These are phyloP conservation scores for Periphyllus acericola DNA, from an alignment of 2,888 invertebrate genomes.

Conservation along the genomic window DNA sequence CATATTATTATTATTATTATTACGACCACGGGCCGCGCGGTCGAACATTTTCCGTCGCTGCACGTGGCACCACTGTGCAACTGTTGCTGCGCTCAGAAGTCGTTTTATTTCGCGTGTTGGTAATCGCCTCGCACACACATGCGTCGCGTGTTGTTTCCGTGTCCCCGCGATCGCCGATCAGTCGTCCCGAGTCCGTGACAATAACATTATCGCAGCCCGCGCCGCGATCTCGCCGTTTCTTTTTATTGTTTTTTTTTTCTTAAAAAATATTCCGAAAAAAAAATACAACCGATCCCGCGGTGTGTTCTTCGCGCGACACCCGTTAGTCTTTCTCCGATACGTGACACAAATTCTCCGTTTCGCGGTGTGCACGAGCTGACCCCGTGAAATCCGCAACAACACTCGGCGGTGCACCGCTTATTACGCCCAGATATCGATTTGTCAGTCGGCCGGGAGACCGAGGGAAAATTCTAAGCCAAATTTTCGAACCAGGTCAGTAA, in stretches of 20 bases:
- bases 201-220: not conserved
- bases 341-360: not conserved
- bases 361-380: not conserved
- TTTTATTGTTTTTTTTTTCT: not conserved
- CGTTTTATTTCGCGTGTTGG: conserved; percentile 56
- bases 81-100: conserved; percentile 29
- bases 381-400: not conserved
- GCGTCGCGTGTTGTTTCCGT: conserved; percentile 41
- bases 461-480: conserved; percentile 43
- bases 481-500: conserved; percentile 38
- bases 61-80: conserved; percentile 43
- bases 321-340: not conserved
- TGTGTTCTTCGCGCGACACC: no score
- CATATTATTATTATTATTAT: not conserved
- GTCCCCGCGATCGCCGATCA: not conserved
- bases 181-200: not conserved
- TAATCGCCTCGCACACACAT: conserved; percentile 57
- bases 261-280: not conserved
- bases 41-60: not conserved
- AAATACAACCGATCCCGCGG: not conserved
- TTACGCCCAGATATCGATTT: conserved; percentile 61
- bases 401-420: not conserved
- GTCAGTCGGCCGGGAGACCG: conserved; percentile 51
- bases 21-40: not conserved
- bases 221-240: not conserved